Base-by-base conservation (phyloP, 2,113 vertebrate species). In the Ochotona curzoniae region DNA sequence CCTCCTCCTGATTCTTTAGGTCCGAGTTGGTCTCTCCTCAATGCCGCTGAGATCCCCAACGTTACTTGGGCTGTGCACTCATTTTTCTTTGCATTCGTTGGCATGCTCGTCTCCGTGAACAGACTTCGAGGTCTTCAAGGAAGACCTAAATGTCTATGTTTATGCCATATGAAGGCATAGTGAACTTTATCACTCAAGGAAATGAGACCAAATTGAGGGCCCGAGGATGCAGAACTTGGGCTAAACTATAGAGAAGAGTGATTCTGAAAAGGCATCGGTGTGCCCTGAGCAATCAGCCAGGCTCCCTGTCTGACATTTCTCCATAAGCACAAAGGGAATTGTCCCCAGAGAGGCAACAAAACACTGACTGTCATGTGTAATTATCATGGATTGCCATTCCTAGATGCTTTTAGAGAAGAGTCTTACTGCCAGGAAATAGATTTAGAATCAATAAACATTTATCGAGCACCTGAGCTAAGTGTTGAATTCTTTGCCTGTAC, bases 371-470 rank as follows among this genome's bases (percentile, higher is more conserved):
- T 79, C 74, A 63, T 26, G 21, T 23, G 47, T 69, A 75, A 76
- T 63, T n/a, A 49, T 61, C 25, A 47, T 60, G 28, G 75, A 57
- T 17, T 67, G n/a, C n/a, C 20, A 23, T 47, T 76, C 66, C 15
- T 21, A 80, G 21, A 69, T 49, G 66, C 49, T 93, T 93, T 94
- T 60, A 87, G 83, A 81, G 54, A 66, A 91, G 26, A 86, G 25
- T 35, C 44, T 35, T 49, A 11, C 61, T 93, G 76, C 61, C 25
- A 64, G 83, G 73, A 92, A 89, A 71, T 28, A 75, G 93, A 89
- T 71, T 91, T 71, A 25, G 3, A 76, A 73, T 87, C 83, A 66
- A 51, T 83, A 80, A 94, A 57, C 51, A 18, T 49, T 78, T 69
- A 64, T 38, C 11, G 63, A 81, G 81, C 54, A 81, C 25, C 71